phyloP scores from a whole-genome alignment of 30 jellyfish, hydroid and myxozoan genomes.

The Euphysa ruthae region DNA sequence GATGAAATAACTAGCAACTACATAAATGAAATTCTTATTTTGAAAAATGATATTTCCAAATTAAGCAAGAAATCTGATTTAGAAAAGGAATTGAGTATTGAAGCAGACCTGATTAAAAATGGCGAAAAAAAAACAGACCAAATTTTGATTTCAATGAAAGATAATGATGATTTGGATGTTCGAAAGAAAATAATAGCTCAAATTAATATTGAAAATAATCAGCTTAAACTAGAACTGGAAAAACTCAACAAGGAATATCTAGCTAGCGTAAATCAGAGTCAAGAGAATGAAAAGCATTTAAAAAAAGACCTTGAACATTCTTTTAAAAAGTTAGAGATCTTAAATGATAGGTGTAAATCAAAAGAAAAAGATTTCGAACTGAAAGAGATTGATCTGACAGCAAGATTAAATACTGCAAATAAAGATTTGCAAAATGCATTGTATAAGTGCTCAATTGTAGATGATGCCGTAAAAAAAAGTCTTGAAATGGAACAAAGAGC shows the following conservation, averaged over 20 bases:
- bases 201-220: background rate
- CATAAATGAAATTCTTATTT: background rate
- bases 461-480: background rate
- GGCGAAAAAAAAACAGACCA: no score
- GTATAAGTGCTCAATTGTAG: background rate
- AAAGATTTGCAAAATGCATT: background rate
- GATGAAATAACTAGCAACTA: background rate
- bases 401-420: background rate
- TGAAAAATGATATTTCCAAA: background rate
- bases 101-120: background rate
- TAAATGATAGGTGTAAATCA: background rate
- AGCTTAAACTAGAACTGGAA: background rate
- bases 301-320: background rate
- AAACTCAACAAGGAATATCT: background rate
- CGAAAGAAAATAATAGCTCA: slow-evolving; percentile 1
- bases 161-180: background rate
- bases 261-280: background rate
- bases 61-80: background rate
- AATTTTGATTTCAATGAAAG: no score
- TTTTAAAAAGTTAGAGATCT: background rate
- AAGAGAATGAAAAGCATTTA: background rate
- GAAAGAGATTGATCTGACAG: background rate
- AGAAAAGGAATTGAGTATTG: background rate
- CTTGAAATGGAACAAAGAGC: background rate
- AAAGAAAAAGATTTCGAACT: background rate